Percentiles rank a stretch among this genome's conserved stretches.
Evolutionary conservation across 2,888 invertebrate genomes (phyloP).

Genomic region (Geophilus truncorum): DNA sequence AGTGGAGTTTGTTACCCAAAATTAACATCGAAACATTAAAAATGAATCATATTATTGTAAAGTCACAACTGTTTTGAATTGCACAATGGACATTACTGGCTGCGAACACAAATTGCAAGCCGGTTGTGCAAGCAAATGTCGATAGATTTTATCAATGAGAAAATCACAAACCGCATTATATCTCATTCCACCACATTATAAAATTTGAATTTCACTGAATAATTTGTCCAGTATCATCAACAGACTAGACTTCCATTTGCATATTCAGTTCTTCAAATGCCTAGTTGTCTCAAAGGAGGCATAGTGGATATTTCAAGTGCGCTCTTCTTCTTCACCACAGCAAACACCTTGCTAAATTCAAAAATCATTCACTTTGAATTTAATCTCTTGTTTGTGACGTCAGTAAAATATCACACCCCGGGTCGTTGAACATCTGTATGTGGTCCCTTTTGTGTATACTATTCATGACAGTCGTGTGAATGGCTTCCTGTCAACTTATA

Average conservation of each 20-base stretch:
- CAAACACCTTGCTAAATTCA: background rate
- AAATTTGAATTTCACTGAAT: background rate
- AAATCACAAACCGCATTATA: background rate
- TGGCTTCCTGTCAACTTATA: constrained; percentile 12
- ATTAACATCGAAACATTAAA: no score
- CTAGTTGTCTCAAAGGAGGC: no score
- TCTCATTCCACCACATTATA: background rate
- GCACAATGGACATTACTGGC: no score
- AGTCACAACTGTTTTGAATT: no score
- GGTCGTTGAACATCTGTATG: constrained; percentile 1
- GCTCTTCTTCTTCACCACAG: background rate
- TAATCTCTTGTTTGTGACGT: constrained; percentile 8
- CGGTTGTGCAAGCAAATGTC: no score
- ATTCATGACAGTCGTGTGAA: constrained; percentile 16
- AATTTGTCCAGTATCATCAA: background rate
- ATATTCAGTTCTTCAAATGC: no score
- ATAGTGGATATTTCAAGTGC: no score
- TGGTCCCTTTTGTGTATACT: constrained; percentile 16
- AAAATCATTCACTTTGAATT: background rate
- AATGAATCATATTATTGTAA: no score
- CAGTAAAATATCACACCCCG: background rate
- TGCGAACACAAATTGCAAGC: no score
- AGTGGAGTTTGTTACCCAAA: no score
- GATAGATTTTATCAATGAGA: no score
- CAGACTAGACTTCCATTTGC: background rate